These are phyloP conservation scores for Machimus atricapillus DNA, from an alignment of 2,888 invertebrate species.

Conservation along the genomic window DNA sequence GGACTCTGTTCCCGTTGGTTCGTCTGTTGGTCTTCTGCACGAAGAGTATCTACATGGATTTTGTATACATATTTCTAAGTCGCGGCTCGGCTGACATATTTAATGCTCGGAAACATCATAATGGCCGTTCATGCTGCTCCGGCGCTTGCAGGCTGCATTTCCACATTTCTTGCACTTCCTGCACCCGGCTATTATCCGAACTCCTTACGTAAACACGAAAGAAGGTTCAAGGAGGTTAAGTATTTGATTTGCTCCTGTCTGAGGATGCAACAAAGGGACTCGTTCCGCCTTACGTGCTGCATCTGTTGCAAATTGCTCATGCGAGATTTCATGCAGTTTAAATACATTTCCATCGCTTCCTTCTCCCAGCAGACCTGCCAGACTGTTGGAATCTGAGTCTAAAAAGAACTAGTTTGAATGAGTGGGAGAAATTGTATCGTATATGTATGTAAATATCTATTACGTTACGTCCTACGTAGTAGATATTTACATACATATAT, in stretches of 20 bases:
- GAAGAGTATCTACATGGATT: background rate
- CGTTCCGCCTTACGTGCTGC: background rate
- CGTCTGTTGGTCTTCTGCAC: background rate
- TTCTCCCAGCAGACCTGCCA: background rate
- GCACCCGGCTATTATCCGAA: background rate
- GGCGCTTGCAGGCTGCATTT: background rate
- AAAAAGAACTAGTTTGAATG: background rate
- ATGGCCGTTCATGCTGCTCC: background rate
- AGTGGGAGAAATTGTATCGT: background rate
- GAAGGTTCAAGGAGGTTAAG: background rate
- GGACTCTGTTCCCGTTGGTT: background rate
- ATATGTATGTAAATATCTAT: too few relatives aligned
- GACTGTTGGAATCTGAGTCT: background rate
- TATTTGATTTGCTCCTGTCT: background rate
- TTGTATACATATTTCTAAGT: background rate
- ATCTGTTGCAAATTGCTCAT: background rate
- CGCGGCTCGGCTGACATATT: slow-evolving; percentile 2
- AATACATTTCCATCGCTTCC: background rate
- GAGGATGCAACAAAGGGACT: background rate
- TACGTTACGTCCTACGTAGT: too few relatives aligned
- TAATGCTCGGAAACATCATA: slow-evolving; percentile 9
- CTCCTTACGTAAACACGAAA: background rate
- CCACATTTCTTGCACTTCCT: background rate
- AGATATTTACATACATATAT: background rate
- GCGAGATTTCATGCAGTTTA: background rate